Conservation (phyloP, 2,113 vertebrate species). For the human region GRCh38 chr17:81278501-81279000, state of each 20-base stretch:
- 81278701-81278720: not conserved
- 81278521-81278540: not conserved
- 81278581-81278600: not conserved
- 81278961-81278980: not conserved
- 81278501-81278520: not conserved
- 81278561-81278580: not conserved
- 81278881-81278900: not conserved
- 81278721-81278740: not conserved
- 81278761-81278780: accelerated
- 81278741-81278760: too few relatives aligned
- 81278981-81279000: accelerated
- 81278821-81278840: not conserved
- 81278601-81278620: not conserved
- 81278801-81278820: accelerated
- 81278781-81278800: accelerated
- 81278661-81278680: accelerated
- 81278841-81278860: not conserved
- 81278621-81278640: not conserved
- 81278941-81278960: not conserved
- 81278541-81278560: accelerated
- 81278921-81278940: too few relatives aligned
- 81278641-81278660: not conserved
- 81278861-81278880: accelerated
- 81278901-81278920: accelerated
- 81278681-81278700: accelerated